Evolutionary conservation across 2,888 invertebrate species (phyloP).

Genomic region (Leptinotarsa juncta): DNA sequence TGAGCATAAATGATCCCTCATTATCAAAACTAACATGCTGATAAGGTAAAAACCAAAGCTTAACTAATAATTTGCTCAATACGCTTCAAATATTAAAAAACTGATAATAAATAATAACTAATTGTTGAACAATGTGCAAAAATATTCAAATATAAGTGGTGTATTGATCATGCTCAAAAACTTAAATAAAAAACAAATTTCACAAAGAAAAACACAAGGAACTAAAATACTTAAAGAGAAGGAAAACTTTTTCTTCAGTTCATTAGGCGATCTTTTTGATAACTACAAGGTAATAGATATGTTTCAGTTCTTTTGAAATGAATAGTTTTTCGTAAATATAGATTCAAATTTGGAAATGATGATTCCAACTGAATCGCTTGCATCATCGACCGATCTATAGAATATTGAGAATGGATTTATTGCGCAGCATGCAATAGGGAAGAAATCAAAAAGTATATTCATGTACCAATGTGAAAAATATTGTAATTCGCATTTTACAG

Average conservation of each 20-base stretch:
- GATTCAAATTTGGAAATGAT: no score
- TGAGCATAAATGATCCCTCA: not conserved
- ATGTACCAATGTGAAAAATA: not conserved
- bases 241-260: constrained; percentile 14
- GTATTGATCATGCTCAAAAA: not conserved
- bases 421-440: not conserved
- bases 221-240: not conserved
- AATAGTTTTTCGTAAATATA: no score
- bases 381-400: no score
- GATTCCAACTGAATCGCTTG: no score
- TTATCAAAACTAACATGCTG: not conserved
- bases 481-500: not conserved
- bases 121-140: no score
- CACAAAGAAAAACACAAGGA: not conserved
- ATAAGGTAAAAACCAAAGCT: not conserved
- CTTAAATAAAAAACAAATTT: not conserved
- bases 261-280: not conserved
- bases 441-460: constrained; percentile 3
- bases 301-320: no score
- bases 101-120: no score
- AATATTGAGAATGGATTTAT: not conserved
- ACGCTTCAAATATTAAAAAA: not conserved
- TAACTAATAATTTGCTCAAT: not conserved
- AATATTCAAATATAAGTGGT: no score
- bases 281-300: no score